Percentiles rank a stretch among this genome's conserved stretches.
These are phyloP conservation scores for Ennomos erosarius DNA, from an alignment of 2,888 invertebrate genomes.

Conservation along the genomic window DNA sequence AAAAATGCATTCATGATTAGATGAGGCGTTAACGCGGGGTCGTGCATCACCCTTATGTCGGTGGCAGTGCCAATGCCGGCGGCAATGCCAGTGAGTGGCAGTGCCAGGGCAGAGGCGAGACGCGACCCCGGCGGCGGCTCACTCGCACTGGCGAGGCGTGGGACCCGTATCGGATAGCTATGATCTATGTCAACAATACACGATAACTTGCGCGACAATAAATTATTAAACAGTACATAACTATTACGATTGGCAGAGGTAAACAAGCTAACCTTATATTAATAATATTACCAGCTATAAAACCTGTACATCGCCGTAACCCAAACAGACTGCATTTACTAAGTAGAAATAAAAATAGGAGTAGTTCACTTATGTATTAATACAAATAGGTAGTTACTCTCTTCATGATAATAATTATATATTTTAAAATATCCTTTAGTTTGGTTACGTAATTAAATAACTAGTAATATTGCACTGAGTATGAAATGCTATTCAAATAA, in stretches of 20 bases:
- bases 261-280: constrained; percentile 83
- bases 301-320: constrained; percentile 84
- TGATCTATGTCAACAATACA: constrained; percentile 83
- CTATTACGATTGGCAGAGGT: constrained; percentile 85
- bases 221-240: constrained; percentile 83
- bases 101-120: constrained; percentile 5
- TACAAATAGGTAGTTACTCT: constrained; percentile 84
- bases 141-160: constrained; percentile 43
- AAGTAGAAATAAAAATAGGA: constrained; percentile 74
- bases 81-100: constrained; percentile 1
- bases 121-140: constrained; percentile 4
- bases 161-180: constrained; percentile 77
- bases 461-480: constrained; percentile 87
- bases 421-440: constrained; percentile 84
- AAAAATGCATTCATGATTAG: constrained; percentile 78
- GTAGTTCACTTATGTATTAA: constrained; percentile 77
- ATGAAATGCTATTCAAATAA: constrained; percentile 85
- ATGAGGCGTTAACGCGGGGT: constrained; percentile 63
- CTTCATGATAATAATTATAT: constrained; percentile 78
- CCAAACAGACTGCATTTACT: constrained; percentile 80
- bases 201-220: constrained; percentile 81
- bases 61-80: not conserved
- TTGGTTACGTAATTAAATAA: constrained; percentile 86
- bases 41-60: constrained; percentile 21
- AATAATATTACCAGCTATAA: constrained; percentile 84